phyloP scores from a whole-genome alignment of 2,888 invertebrate genomes.

The Camponotus fellah region DNA sequence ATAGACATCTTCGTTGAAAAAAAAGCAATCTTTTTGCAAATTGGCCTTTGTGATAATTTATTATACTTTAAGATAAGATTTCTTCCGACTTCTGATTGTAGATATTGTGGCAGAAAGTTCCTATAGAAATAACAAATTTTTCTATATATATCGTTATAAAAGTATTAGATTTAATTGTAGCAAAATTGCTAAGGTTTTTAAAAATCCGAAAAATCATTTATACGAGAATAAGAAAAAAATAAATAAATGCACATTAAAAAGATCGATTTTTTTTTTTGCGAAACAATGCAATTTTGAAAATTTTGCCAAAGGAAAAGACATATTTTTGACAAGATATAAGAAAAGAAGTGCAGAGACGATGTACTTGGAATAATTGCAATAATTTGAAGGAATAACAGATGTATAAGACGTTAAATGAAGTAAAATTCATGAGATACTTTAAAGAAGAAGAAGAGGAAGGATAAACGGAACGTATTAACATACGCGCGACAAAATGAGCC shows the following conservation, averaged over 20 bases:
- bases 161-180: slow-evolving; percentile 1
- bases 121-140: background rate
- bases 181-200: background rate
- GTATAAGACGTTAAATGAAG: background rate
- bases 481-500: background rate
- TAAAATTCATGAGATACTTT: background rate
- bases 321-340: background rate
- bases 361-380: background rate
- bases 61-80: too few species aligned
- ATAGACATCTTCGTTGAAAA: background rate
- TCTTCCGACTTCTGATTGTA: too few species aligned
- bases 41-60: background rate
- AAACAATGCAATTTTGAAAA: background rate
- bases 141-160: background rate
- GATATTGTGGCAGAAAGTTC: too few species aligned
- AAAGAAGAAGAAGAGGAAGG: background rate
- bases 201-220: background rate
- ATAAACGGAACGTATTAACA: background rate
- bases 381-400: background rate
- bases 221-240: background rate
- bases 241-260: background rate
- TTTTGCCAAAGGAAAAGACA: background rate
- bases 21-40: background rate
- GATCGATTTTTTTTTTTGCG: background rate
- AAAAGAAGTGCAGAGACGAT: background rate